Conservation (phyloP, 2,113 vertebrate species). For the Odontophorus gujanensis region DNA sequence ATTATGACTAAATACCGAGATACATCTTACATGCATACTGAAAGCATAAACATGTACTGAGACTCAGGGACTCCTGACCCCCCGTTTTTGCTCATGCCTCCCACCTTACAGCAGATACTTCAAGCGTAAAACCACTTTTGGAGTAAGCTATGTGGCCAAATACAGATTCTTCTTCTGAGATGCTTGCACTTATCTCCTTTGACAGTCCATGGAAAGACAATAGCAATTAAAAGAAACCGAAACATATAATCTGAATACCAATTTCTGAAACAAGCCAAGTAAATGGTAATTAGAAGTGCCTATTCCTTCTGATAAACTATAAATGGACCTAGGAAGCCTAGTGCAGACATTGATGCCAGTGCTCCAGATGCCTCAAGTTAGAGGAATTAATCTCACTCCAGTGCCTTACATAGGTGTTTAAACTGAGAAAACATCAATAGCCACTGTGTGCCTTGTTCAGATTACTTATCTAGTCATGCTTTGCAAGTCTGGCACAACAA, state of each 20-base stretch:
- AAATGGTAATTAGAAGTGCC: background rate
- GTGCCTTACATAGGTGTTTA: background rate
- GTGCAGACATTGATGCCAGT: background rate
- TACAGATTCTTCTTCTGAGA: background rate
- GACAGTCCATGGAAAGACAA: background rate
- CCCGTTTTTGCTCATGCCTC: background rate
- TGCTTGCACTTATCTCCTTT: background rate
- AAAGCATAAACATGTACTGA: background rate
- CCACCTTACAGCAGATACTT: background rate
- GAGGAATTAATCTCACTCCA: slow-evolving; percentile 4
- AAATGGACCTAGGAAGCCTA: background rate
- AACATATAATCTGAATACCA: background rate
- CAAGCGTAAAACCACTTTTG: background rate
- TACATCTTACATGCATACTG: background rate
- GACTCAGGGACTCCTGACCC: background rate
- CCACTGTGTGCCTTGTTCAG: background rate
- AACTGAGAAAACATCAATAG: slow-evolving; percentile 1
- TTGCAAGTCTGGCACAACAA: background rate
- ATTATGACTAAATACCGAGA: background rate
- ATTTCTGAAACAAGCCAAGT: background rate
- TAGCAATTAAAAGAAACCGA: background rate
- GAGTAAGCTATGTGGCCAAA: background rate
- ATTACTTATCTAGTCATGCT: background rate
- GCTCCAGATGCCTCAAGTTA: background rate
- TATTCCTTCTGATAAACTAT: background rate